These are phyloP conservation scores for Platycercus adscitus DNA, from an alignment of 2,113 vertebrate genomes.

Conservation along the genomic window DNA sequence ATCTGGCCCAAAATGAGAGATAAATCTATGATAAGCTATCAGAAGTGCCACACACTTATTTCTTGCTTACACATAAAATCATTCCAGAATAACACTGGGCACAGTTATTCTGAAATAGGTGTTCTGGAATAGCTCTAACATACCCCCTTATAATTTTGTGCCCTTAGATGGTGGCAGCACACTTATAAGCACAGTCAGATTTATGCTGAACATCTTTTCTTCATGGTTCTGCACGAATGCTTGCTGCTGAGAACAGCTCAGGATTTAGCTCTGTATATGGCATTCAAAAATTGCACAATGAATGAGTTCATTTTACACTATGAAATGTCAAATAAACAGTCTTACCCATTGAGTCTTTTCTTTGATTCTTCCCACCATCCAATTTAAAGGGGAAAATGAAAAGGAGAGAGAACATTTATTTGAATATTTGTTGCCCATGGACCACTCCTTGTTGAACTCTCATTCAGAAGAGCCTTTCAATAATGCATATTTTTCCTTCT, in stretches of 20 bases:
- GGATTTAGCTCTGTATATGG: not conserved
- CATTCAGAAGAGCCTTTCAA: not conserved
- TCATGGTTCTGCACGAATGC: not conserved
- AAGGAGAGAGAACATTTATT: not conserved
- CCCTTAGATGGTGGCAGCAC: not conserved
- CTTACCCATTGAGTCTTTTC: not conserved
- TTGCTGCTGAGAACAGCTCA: not conserved
- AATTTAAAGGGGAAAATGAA: not conserved
- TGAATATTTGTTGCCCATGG: not conserved
- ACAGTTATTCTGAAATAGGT: not conserved
- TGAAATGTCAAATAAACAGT: not conserved
- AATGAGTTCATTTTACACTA: not conserved
- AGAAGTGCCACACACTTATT: not conserved
- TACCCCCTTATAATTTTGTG: not conserved
- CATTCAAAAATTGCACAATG: not conserved
- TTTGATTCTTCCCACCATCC: not conserved
- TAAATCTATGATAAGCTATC: not conserved
- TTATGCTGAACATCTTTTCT: not conserved
- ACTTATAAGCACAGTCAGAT: not conserved
- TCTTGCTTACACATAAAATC: not conserved
- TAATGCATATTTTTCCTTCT: not conserved
- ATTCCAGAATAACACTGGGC: not conserved
- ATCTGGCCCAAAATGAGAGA: constrained; percentile 4
- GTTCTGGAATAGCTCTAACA: not conserved
- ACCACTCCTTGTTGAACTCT: not conserved